Conservation (phyloP, 2,113 vertebrate genomes). For the Protobothrops mucrosquamatus region DNA sequence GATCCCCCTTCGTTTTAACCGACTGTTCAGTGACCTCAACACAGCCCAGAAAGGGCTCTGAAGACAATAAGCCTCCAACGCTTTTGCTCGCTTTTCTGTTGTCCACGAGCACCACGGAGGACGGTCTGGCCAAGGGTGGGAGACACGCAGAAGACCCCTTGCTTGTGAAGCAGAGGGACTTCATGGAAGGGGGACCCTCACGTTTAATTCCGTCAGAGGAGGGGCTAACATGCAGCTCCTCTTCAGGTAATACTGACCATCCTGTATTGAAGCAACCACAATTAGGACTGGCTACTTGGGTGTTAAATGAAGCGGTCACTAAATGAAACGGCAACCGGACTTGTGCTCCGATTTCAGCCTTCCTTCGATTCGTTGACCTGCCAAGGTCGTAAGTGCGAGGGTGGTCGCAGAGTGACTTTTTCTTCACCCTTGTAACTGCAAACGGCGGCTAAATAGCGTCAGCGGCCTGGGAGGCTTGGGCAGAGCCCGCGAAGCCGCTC, state of each 20-base stretch:
- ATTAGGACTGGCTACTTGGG: not conserved
- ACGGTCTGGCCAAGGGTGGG: not conserved
- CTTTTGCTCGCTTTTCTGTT: not conserved
- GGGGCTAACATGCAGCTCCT: not conserved
- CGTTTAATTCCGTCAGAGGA: not conserved
- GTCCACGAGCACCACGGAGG: not conserved
- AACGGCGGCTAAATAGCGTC: not conserved
- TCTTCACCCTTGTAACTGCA: not conserved
- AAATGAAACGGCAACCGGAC: not conserved
- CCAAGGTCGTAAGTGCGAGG: not conserved
- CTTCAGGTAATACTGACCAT: not conserved
- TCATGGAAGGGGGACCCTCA: not conserved
- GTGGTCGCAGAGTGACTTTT: too few relatives aligned
- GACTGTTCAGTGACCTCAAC: not conserved
- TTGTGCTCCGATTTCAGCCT: not conserved
- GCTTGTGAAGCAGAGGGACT: not conserved
- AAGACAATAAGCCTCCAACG: not conserved
- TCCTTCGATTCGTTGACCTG: not conserved
- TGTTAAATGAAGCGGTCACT: not conserved
- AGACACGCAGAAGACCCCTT: not conserved
- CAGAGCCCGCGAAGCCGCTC: not conserved
- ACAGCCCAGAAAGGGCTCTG: not conserved
- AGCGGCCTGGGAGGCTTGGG: not conserved
- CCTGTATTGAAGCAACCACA: not conserved
- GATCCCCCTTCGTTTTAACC: not conserved